Percentiles rank a stretch among this genome's conserved stretches.
These are phyloP conservation scores for Thomomys bottae DNA, from an alignment of 2,113 vertebrate genomes.

Conservation along the genomic window DNA sequence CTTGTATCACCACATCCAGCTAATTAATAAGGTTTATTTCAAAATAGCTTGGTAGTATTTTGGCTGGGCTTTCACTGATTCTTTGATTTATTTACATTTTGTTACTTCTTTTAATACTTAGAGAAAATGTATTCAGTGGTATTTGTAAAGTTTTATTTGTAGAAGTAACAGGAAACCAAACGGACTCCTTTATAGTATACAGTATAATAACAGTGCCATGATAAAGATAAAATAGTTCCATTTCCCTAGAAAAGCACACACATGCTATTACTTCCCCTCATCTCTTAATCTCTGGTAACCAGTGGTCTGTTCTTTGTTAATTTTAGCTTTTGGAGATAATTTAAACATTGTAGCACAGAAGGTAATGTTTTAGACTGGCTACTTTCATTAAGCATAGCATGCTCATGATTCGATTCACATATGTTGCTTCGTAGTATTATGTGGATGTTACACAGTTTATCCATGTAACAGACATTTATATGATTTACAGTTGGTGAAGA, in stretches of 20 bases:
- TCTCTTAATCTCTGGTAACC: neutral
- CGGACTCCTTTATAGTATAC: neutral
- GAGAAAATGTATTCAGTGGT: neutral
- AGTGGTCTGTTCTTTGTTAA: constrained; percentile 19
- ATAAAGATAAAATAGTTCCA: neutral
- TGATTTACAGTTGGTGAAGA: neutral
- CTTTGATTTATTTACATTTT: neutral
- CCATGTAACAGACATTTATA: neutral
- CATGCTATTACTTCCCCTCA: too few species aligned
- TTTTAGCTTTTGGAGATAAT: constrained; percentile 22
- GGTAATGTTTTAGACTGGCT: neutral
- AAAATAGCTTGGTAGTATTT: constrained; percentile 1
- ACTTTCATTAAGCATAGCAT: neutral
- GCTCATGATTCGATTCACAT: neutral
- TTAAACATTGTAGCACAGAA: neutral
- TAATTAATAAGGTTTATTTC: neutral
- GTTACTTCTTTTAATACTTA: neutral
- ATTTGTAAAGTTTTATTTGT: constrained; percentile 6
- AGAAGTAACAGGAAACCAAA: neutral
- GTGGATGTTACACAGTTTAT: neutral
- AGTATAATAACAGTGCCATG: neutral
- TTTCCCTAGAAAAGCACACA: neutral
- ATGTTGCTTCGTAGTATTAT: neutral
- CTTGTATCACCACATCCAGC: neutral
- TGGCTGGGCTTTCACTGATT: neutral